Evolutionary conservation across 2,888 invertebrate genomes (phyloP).

Genomic region (Dione juno): DNA sequence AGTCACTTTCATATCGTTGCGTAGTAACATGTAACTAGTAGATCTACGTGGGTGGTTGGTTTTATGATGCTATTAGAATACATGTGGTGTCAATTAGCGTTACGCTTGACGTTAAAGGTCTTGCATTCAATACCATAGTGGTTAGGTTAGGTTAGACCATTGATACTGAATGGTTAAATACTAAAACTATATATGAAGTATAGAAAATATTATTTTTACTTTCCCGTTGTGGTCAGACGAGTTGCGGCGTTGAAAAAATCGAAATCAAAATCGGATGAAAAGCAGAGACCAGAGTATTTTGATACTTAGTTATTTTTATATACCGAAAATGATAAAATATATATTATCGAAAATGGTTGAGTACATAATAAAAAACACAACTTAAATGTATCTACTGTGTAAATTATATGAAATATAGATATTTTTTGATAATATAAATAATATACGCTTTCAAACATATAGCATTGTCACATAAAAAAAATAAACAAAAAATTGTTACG

Average conservation of each 20-base stretch:
- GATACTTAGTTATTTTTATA: too few relatives aligned
- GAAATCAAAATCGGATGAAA: too few relatives aligned
- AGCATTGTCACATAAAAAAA: not conserved
- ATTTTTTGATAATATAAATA: not conserved
- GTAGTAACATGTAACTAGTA: not conserved
- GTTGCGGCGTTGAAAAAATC: too few relatives aligned
- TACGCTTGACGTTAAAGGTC: not conserved
- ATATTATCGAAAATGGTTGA: too few relatives aligned
- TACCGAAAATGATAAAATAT: too few relatives aligned
- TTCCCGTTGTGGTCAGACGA: not conserved
- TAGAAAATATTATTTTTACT: not conserved
- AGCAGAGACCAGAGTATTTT: too few relatives aligned
- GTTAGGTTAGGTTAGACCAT: not conserved
- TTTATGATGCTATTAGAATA: conserved; percentile 20
- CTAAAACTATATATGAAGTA: not conserved
- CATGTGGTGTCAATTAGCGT: conserved; percentile 16
- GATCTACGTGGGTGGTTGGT: conserved; percentile 18
- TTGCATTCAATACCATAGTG: not conserved
- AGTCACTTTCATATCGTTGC: conserved; percentile 2
- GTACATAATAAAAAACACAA: too few relatives aligned
- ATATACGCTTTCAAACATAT: not conserved
- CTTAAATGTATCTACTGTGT: too few relatives aligned
- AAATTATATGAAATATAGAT: too few relatives aligned
- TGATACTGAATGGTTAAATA: not conserved
- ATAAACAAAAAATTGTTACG: conserved; percentile 2